Percentiles rank a stretch among this genome's conserved stretches.
These are phyloP conservation scores for Bovichtus variegatus DNA, from an alignment of 2,797 vertebrate genomes.

Conservation along the genomic window DNA sequence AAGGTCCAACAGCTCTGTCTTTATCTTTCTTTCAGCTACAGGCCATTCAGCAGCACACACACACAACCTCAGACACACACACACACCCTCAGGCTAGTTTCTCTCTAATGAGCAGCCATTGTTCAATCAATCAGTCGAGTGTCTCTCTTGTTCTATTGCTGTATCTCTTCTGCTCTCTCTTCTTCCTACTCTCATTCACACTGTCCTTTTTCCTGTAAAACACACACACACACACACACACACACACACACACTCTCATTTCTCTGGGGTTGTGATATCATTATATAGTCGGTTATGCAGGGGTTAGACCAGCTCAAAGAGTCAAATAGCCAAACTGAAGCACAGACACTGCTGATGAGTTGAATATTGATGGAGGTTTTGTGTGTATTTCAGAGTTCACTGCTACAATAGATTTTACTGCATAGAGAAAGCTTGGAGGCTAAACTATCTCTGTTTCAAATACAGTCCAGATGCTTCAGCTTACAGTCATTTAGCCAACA, in stretches of 20 bases:
- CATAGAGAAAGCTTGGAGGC: slow-evolving; percentile 8
- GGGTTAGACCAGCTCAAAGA: slow-evolving; percentile 11
- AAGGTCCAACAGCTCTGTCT: slow-evolving; percentile 61
- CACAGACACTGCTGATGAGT: slow-evolving; percentile 39
- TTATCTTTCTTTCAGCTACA: slow-evolving; percentile 56
- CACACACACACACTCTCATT: not conserved
- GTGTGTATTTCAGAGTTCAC: slow-evolving; percentile 24
- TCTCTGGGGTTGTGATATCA: slow-evolving; percentile 12
- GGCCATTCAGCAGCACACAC: slow-evolving; percentile 32
- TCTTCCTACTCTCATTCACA: slow-evolving; percentile 40
- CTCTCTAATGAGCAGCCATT: slow-evolving; percentile 66
- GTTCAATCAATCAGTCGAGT: slow-evolving; percentile 67
- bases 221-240: slow-evolving; percentile 5
- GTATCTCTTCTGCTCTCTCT: slow-evolving; percentile 29
- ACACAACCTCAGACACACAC: slow-evolving; percentile 34
- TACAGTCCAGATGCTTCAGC: slow-evolving; percentile 1
- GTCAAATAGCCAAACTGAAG: slow-evolving; percentile 26
- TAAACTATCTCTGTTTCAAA: slow-evolving; percentile 12
- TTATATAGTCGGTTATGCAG: slow-evolving; percentile 19
- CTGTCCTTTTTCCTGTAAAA: slow-evolving; percentile 5
- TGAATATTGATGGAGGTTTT: slow-evolving; percentile 38
- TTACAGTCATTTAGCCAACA: slow-evolving; percentile 7
- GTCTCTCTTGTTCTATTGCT: slow-evolving; percentile 53
- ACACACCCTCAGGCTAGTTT: slow-evolving; percentile 40
- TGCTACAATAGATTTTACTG: slow-evolving; percentile 23